These are phyloP conservation scores for Holothuria scabra DNA, from an alignment of 53 echinoderm and acorn worm genomes.

Conservation along the genomic window DNA sequence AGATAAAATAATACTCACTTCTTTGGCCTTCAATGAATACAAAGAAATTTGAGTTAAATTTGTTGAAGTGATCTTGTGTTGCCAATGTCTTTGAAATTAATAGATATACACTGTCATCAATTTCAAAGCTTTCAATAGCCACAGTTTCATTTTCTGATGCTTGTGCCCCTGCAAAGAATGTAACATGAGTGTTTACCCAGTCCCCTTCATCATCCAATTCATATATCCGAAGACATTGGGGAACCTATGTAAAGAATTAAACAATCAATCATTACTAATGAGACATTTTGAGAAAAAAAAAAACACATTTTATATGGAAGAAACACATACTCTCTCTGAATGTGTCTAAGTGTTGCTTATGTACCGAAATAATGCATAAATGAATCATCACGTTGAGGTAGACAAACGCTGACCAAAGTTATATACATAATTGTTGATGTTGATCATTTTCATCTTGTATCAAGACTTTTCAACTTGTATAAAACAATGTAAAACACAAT, in stretches of 20 bases:
- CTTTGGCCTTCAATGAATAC: conserved; percentile 1
- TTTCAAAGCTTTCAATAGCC: conserved; percentile 7
- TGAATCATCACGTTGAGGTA: too few relatives aligned
- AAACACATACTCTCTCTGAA: too few relatives aligned
- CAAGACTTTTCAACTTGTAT: too few relatives aligned
- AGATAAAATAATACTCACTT: conserved; percentile 1
- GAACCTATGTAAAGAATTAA: not conserved
- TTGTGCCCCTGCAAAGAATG: not conserved
- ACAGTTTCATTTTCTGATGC: not conserved
- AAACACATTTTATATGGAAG: too few relatives aligned
- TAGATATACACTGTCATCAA: conserved; percentile 19
- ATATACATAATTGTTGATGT: too few relatives aligned
- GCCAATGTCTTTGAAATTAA: not conserved
- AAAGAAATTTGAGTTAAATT: conserved; percentile 22
- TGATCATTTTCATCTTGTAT: too few relatives aligned
- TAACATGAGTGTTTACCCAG: conserved; percentile 31
- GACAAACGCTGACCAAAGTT: too few relatives aligned
- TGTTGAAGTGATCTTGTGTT: conserved; percentile 2
- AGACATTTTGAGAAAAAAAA: too few relatives aligned
- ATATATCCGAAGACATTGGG: not conserved
- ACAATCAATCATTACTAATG: too few relatives aligned
- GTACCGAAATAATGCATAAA: too few relatives aligned
- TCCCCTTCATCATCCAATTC: conserved; percentile 31
- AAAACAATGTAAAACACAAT: too few relatives aligned
- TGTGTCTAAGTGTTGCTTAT: too few relatives aligned